phyloP scores from a whole-genome alignment of 2,113 vertebrate species.

The Zootoca vivipara region DNA sequence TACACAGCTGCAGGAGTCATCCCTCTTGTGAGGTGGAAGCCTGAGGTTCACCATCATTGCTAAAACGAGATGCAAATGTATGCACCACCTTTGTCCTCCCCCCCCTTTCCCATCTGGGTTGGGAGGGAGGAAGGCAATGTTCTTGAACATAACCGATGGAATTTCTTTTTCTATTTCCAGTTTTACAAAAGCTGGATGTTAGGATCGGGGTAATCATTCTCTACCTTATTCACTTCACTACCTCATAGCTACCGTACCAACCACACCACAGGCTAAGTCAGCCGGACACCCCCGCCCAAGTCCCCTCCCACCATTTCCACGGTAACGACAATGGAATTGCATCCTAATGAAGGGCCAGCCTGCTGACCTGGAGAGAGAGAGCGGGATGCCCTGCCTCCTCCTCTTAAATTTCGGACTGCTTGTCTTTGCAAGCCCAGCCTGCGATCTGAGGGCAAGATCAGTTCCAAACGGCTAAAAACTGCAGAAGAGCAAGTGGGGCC shows the following conservation, averaged over 20 bases:
- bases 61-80: no score
- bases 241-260: no score
- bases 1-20: not conserved
- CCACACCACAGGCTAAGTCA: constrained; percentile 20
- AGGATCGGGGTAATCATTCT: constrained; percentile 37
- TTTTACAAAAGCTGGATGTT: constrained; percentile 44
- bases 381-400: not conserved
- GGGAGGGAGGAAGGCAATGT: not conserved
- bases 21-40: not conserved
- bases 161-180: not conserved
- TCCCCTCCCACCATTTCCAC: constrained; percentile 41
- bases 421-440: not conserved
- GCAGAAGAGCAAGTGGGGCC: not conserved
- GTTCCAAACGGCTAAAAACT: not conserved
- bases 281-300: not conserved
- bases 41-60: accelerated
- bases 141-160: not conserved
- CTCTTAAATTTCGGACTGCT: not conserved
- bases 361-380: not conserved
- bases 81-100: accelerated
- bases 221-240: no score
- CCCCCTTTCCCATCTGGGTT: not conserved
- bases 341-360: constrained; percentile 50
- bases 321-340: constrained; percentile 54
- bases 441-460: not conserved